These are phyloP conservation scores for Drosophila picticornis DNA, from an alignment of 2,888 invertebrate genomes.

Conservation along the genomic window DNA sequence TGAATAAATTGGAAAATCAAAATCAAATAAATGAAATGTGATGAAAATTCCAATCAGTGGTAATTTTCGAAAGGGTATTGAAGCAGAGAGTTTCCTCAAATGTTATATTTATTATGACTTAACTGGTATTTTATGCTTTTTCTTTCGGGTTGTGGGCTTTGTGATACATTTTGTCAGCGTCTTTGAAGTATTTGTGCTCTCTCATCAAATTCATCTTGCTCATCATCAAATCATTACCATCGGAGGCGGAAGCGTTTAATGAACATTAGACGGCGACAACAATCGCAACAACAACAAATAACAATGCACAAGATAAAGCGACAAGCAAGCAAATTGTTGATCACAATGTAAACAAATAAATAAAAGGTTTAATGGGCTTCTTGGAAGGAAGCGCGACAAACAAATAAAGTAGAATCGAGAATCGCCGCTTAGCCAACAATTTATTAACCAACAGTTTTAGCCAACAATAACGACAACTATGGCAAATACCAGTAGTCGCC, in stretches of 20 bases:
- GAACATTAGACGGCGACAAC: constrained; percentile 61
- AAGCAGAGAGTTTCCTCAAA: neutral
- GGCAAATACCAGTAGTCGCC: constrained; percentile 48
- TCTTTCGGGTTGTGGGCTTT: constrained; percentile 12
- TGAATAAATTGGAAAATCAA: neutral
- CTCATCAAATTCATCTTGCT: constrained; percentile 46
- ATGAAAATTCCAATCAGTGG: neutral
- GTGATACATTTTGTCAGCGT: constrained; percentile 34
- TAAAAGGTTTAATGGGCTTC: constrained; percentile 29
- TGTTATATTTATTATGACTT: neutral
- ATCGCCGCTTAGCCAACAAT: constrained; percentile 63
- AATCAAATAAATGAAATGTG: neutral
- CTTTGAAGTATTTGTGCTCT: constrained; percentile 44
- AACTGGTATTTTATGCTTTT: constrained; percentile 11
- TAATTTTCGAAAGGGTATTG: neutral
- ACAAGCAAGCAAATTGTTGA: constrained; percentile 37
- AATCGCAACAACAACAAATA: constrained; percentile 32
- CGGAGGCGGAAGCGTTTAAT: constrained; percentile 74
- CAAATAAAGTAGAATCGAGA: constrained; percentile 21
- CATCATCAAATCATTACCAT: constrained; percentile 34
- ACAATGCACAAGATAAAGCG: constrained; percentile 14
- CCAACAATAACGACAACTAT: constrained; percentile 21
- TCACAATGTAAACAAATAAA: constrained; percentile 49
- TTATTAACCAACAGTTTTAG: constrained; percentile 35
- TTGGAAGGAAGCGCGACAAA: constrained; percentile 16